Evolutionary conservation across 2,797 vertebrate genomes (phyloP), one percentile per base, ranked within the genome.

Genomic region (Enteromius treurensis): DNA sequence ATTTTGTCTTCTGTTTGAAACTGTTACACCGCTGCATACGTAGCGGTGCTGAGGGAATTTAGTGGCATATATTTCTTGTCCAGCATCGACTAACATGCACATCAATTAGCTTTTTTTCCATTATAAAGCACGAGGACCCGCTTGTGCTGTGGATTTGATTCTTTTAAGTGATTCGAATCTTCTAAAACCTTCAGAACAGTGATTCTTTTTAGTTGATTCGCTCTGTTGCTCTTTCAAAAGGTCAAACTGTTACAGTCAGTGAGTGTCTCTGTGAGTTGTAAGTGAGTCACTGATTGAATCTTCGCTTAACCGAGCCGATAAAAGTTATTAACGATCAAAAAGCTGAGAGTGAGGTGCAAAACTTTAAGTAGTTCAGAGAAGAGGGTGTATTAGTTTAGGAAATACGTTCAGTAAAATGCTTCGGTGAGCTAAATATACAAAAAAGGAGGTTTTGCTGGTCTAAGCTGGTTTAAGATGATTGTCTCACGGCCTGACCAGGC

Each of bases 141-240:
- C 13, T 60, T 17, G 32, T 26, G 14, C 13, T 58, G 8, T n/a
- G 7, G 74, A 26, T 60, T 76, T 55, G 34, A 26, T 1, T 42
- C 14, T 42, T 60, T 76, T 42, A 15, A 58, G 51, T 40, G 13
- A 58, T 76, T 60, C 55, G n/a, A 60, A 76, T 76, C 51, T 26
- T 76, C 55, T 17, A 21, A 58, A 42, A 1, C 7, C 40, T 42
- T 45, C 40, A 11, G 42, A 45, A 47, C 1, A 47, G 11, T 47
- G 45, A 47, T 47, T 47, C 45, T 47, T 47, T 47, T 13, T 47
- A 47, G 42, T 60, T 2, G 34, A 60, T 42, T 58, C 34, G 32
- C 23, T 74, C 10, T 53, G 14, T 76, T 2, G 14, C 34, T 76
- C 2, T 40, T 40, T 42, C 14, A 26, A 10, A 14, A 60, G 21